These are phyloP conservation scores for Lerema accius DNA, from an alignment of 1,140 invertebrate species.

Conservation along the genomic window DNA sequence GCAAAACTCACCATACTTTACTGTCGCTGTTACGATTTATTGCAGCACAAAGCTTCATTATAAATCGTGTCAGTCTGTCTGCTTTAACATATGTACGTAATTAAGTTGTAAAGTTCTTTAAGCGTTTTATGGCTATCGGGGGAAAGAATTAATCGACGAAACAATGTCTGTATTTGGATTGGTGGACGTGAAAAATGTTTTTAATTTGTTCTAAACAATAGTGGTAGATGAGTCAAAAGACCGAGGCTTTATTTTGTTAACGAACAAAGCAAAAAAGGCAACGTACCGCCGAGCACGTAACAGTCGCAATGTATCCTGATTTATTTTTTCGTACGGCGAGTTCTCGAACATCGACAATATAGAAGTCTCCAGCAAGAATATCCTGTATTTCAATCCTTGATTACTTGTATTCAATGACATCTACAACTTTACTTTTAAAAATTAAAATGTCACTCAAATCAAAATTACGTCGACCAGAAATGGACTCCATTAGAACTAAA, in stretches of 20 bases:
- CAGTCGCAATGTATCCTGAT: conserved; percentile 41
- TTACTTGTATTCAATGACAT: conserved; percentile 59
- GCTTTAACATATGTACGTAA: conserved; percentile 78
- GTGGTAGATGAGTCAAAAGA: conserved; percentile 46
- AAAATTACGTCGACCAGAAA: conserved; percentile 33
- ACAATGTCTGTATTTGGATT: conserved; percentile 34
- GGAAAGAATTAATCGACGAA: conserved; percentile 41
- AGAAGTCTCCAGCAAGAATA: conserved; percentile 52
- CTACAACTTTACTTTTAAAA: conserved; percentile 46
- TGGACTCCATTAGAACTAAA: conserved; percentile 28
- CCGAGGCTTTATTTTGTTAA: conserved; percentile 38
- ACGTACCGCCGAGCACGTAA: conserved; percentile 43
- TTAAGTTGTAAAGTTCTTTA: conserved; percentile 76
- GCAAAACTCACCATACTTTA: conserved; percentile 60
- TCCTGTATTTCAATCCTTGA: conserved; percentile 68
- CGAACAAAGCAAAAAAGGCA: conserved; percentile 35
- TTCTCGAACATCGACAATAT: conserved; percentile 44
- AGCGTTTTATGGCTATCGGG: conserved; percentile 61
- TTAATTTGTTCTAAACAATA: conserved; percentile 63
- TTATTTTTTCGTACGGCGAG: conserved; percentile 56
- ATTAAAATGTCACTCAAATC: conserved; percentile 46
- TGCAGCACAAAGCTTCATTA: conserved; percentile 66
- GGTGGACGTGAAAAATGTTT: conserved; percentile 49
- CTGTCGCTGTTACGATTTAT: conserved; percentile 72
- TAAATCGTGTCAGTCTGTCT: conserved; percentile 69